These are phyloP conservation scores for Zygothrica quintamaculata DNA, from an alignment of 2,888 invertebrate species.

Conservation along the genomic window DNA sequence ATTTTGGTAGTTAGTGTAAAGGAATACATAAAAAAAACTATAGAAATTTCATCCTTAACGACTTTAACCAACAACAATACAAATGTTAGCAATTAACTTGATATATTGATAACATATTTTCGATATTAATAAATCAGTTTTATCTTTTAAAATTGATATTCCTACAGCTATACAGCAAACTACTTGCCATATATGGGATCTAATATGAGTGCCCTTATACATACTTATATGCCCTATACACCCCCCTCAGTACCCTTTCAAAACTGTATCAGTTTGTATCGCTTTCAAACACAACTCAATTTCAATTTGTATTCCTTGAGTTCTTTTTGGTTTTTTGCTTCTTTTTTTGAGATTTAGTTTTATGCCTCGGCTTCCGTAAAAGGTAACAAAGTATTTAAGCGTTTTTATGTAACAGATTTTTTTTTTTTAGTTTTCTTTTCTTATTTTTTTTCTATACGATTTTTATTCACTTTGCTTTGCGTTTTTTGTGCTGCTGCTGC, in stretches of 20 bases:
- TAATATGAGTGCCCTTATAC: constrained; percentile 22
- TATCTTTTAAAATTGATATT: too few relatives aligned
- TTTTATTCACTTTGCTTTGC: constrained; percentile 32
- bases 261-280: constrained; percentile 35
- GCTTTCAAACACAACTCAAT: constrained; percentile 37
- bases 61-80: not conserved
- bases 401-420: constrained; percentile 69
- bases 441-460: constrained; percentile 15
- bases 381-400: constrained; percentile 76
- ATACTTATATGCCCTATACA: not conserved
- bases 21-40: too few relatives aligned
- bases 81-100: constrained; percentile 2
- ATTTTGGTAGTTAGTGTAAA: constrained; percentile 15
- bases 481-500: constrained; percentile 26
- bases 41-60: not conserved
- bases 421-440: constrained; percentile 13
- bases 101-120: not conserved
- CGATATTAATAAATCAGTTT: not conserved
- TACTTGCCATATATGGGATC: too few relatives aligned
- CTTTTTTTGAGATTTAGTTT: constrained; percentile 44
- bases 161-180: too few relatives aligned
- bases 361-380: constrained; percentile 72
- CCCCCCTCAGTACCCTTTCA: constrained; percentile 1
- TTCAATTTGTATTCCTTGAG: constrained; percentile 57
- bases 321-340: constrained; percentile 20